Evolutionary conservation across 1,140 invertebrate genomes (phyloP).

Genomic region (Parapsyche elsis): DNA sequence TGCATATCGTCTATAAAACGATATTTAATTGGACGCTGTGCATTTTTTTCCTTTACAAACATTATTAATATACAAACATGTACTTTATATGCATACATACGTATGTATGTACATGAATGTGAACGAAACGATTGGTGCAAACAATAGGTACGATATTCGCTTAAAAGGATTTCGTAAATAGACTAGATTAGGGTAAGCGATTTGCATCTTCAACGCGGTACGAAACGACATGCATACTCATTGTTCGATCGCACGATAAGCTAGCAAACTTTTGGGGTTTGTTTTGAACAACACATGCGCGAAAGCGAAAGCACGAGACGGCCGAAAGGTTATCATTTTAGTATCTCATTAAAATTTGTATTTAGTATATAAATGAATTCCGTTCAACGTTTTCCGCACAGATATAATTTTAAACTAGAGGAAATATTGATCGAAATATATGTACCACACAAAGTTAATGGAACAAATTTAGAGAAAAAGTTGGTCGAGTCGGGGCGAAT

Average conservation of each 20-base stretch:
- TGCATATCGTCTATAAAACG: too few species aligned
- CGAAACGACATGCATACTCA: slow-evolving; percentile 8
- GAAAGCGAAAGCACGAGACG: not conserved
- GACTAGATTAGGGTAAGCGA: slow-evolving; percentile 13
- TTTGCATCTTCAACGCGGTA: slow-evolving; percentile 4
- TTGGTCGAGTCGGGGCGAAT: not conserved
- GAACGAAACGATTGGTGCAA: too few species aligned
- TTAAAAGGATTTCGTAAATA: slow-evolving; percentile 15
- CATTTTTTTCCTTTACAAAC: too few species aligned
- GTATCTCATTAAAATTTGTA: not conserved
- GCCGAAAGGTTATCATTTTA: not conserved
- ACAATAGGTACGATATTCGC: too few species aligned
- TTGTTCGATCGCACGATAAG: slow-evolving; percentile 1
- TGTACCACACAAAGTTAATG: too few species aligned
- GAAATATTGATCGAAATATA: too few species aligned
- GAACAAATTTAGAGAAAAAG: not conserved
- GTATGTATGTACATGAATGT: too few species aligned
- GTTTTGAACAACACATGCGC: not conserved
- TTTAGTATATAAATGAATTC: not conserved
- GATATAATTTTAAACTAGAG: too few species aligned
- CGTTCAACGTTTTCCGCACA: not conserved
- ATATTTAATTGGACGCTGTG: too few species aligned
- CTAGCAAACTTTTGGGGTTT: not conserved
- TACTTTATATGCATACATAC: too few species aligned
- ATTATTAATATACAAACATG: too few species aligned